Evolutionary conservation across 1,140 invertebrate species (phyloP).

Genomic region (Leucophenga varia): DNA sequence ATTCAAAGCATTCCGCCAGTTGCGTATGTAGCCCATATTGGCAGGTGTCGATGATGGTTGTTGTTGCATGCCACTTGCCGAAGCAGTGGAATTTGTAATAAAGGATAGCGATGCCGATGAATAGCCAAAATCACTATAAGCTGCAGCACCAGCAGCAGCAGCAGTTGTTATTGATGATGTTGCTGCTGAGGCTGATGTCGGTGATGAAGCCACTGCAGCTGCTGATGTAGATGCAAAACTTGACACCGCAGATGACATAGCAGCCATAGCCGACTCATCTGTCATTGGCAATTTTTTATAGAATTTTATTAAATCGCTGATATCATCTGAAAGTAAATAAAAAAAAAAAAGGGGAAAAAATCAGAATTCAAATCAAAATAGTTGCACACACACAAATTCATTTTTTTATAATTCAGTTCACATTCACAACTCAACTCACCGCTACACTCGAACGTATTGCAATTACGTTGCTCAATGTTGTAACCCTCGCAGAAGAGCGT

Average conservation of each 20-base stretch:
- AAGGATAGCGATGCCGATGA: not conserved
- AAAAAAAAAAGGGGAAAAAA: not conserved
- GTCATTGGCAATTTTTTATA: slow-evolving; percentile 41
- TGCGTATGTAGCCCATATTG: slow-evolving; percentile 48
- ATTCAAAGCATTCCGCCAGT: slow-evolving; percentile 44
- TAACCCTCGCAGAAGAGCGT: slow-evolving; percentile 53
- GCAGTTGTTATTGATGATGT: slow-evolving; percentile 9
- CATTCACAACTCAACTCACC: too few species aligned
- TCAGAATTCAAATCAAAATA: not conserved
- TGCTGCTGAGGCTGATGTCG: slow-evolving; percentile 5
- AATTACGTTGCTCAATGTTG: slow-evolving; percentile 55
- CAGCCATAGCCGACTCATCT: slow-evolving; percentile 16
- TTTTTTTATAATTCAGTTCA: not conserved
- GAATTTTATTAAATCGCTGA: slow-evolving; percentile 51
- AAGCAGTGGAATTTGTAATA: slow-evolving; percentile 9
- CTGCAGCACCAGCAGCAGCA: slow-evolving; percentile 8
- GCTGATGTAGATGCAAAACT: too few species aligned
- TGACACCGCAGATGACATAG: not conserved
- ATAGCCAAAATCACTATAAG: slow-evolving; percentile 8
- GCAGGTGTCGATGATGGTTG: slow-evolving; percentile 34
- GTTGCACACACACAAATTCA: not conserved
- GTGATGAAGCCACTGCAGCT: not conserved
- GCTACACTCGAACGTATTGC: slow-evolving; percentile 53
- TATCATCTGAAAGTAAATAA: slow-evolving; percentile 33
- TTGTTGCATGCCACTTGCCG: slow-evolving; percentile 7